phyloP scores from a whole-genome alignment of 2,888 invertebrate genomes.

The Leptinotarsa haldemani region DNA sequence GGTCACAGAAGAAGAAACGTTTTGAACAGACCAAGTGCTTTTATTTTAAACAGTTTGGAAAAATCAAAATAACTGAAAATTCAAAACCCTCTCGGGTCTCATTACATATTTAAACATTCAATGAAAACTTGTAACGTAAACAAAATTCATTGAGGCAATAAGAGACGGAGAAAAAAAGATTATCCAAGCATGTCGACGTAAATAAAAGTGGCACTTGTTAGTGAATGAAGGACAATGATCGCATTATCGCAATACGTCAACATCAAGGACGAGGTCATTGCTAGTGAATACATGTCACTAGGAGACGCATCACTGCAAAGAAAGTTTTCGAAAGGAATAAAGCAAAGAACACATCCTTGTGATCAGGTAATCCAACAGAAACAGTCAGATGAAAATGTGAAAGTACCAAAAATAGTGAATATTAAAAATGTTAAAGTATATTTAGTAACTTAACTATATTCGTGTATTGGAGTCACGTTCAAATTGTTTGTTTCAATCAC shows the following conservation, averaged over 20 bases:
- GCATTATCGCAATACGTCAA: conserved; percentile 37
- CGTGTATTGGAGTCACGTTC: no score
- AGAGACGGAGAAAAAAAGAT: conserved; percentile 10
- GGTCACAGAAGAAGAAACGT: no score
- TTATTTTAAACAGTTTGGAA: no score
- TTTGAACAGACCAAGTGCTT: no score
- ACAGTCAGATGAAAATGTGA: no score
- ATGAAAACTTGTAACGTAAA: conserved; percentile 3
- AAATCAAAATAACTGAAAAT: no score
- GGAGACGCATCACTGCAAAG: not conserved
- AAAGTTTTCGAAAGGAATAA: not conserved
- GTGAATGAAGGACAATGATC: conserved; percentile 42
- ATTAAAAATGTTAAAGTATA: no score
- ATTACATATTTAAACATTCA: not conserved
- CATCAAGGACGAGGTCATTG: conserved; percentile 45
- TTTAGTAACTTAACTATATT: no score
- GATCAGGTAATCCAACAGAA: no score
- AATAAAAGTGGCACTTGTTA: conserved; percentile 38
- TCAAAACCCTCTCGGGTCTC: not conserved
- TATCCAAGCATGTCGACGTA: conserved; percentile 22
- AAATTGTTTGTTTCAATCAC: no score
- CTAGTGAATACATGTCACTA: not conserved
- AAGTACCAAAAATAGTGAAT: no score
- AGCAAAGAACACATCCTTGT: not conserved
- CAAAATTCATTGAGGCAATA: not conserved